Conservation (phyloP, 2,888 invertebrate species). For the Caenorhabditis sp. region DNA sequence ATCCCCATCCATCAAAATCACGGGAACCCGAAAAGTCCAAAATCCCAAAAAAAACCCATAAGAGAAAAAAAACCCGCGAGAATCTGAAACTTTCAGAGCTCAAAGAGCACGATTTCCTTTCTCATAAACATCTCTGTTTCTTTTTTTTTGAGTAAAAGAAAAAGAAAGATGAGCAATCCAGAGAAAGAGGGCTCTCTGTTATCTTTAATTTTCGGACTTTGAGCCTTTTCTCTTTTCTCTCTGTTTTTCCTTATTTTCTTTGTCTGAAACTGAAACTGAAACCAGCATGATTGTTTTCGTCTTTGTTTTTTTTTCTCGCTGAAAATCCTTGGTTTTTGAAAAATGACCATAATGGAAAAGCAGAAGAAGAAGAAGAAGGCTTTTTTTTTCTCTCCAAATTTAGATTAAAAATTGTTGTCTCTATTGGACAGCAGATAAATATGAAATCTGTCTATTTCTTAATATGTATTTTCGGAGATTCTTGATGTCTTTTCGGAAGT, state of each 20-base stretch:
- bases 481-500: too few relatives aligned
- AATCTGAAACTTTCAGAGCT: constrained; percentile 14
- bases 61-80: not conserved
- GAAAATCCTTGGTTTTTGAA: too few relatives aligned
- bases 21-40: not conserved
- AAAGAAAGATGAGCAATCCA: constrained; percentile 12
- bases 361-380: too few relatives aligned
- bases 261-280: too few relatives aligned
- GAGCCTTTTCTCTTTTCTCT: constrained; percentile 19
- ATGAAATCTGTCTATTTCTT: too few relatives aligned
- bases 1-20: not conserved
- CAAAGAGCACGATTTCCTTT: constrained; percentile 30
- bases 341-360: too few relatives aligned
- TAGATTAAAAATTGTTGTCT: too few relatives aligned
- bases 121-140: constrained; percentile 33
- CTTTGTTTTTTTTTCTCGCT: not conserved
- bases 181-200: constrained; percentile 3
- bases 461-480: too few relatives aligned
- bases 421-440: too few relatives aligned
- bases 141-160: constrained; percentile 29
- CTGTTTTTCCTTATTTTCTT: not conserved
- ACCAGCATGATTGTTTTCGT: constrained; percentile 2
- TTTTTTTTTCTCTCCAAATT: too few relatives aligned
- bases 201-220: constrained; percentile 14
- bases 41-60: too few relatives aligned